phyloP scores from a whole-genome alignment of 2,888 invertebrate genomes.

The Protonemura montana region DNA sequence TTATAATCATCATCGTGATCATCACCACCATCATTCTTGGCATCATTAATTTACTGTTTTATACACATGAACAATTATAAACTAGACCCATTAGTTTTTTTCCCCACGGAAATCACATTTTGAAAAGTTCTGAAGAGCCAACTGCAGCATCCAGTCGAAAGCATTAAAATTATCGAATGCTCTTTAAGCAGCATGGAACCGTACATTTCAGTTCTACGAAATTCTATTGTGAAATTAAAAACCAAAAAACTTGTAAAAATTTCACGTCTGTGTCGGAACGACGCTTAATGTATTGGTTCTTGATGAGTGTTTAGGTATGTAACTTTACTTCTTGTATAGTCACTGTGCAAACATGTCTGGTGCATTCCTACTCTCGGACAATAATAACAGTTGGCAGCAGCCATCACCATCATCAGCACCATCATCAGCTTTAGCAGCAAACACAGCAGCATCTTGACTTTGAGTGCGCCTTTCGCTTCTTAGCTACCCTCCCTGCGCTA shows the following conservation, averaged over 20 bases:
- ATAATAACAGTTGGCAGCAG: neutral
- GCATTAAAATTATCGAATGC: constrained; percentile 22
- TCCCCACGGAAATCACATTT: neutral
- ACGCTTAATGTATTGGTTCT: neutral
- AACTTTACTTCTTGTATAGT: constrained; percentile 30
- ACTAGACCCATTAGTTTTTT: constrained; percentile 30
- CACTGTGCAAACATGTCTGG: constrained; percentile 23
- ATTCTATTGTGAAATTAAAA: constrained; percentile 36
- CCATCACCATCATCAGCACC: neutral
- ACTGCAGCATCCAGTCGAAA: neutral
- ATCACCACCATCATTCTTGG: constrained; percentile 25
- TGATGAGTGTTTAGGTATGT: constrained; percentile 30
- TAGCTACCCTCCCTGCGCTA: neutral
- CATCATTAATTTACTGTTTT: constrained; percentile 25
- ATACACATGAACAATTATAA: constrained; percentile 27
- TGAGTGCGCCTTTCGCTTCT: neutral
- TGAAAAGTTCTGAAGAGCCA: neutral
- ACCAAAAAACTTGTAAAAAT: constrained; percentile 35
- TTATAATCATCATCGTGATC: constrained; percentile 30
- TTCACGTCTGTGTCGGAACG: constrained; percentile 18
- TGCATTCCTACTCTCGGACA: neutral
- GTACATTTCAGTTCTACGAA: constrained; percentile 13
- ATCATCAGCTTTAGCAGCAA: neutral
- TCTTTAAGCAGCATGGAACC: neutral
- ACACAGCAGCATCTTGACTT: neutral